Evolutionary conservation across 2,797 vertebrate genomes (phyloP).

Genomic region (Xenentodon cancila): DNA sequence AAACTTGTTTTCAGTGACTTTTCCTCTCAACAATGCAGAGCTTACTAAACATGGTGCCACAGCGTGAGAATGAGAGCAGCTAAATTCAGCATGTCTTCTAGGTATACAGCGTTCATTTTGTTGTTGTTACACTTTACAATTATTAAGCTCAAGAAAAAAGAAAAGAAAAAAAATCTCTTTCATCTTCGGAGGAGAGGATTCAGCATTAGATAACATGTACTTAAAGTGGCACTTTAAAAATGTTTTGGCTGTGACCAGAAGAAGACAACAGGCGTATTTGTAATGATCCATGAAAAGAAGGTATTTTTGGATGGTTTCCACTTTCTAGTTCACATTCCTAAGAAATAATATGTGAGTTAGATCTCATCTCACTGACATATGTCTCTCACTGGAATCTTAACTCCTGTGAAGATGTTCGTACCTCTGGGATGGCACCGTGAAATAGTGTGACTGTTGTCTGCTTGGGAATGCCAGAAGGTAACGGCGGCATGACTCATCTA

Average conservation of each 20-base stretch:
- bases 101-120: slow-evolving; percentile 8
- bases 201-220: background rate
- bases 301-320: slow-evolving; percentile 11
- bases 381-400: background rate
- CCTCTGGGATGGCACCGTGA: background rate
- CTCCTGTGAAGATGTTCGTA: background rate
- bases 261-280: slow-evolving; percentile 10
- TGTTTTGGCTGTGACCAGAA: slow-evolving; percentile 2
- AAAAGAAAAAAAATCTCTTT: background rate
- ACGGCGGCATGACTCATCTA: slow-evolving; percentile 10
- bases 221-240: background rate
- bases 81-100: slow-evolving; percentile 7
- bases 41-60: slow-evolving; percentile 38
- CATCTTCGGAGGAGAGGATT: slow-evolving; percentile 1
- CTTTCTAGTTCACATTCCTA: slow-evolving; percentile 19
- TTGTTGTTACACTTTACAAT: slow-evolving; percentile 7
- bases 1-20: slow-evolving; percentile 39
- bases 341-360: slow-evolving; percentile 1
- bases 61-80: slow-evolving; percentile 15
- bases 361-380: slow-evolving; percentile 12
- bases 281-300: background rate
- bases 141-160: slow-evolving; percentile 11
- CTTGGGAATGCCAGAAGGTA: slow-evolving; percentile 9
- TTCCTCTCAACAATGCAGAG: slow-evolving; percentile 39
- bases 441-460: background rate